Base-by-base conservation (phyloP, 2,797 vertebrate genomes). In the Octomys mimax region DNA sequence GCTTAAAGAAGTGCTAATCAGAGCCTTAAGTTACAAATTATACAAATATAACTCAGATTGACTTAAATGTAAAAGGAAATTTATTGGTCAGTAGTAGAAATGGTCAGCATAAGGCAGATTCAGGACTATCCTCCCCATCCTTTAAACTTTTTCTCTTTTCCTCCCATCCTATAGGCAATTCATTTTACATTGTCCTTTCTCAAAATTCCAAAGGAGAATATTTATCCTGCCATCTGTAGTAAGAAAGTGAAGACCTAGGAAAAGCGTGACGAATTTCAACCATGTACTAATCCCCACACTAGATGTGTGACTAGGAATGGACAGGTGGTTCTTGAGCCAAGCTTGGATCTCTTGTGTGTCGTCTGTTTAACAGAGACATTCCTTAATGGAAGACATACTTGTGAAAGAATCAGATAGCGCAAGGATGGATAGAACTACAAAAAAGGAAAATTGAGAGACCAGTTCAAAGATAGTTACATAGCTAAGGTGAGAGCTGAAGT, bases 11-110 rank as follows among this genome's bases (percentile, higher is more conserved):
- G 82, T 61, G 39, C 84, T 92, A 39, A 46, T 80, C 24, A 57
- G 68, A 31, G 80, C 12, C 75, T 31, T 75, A 64, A 36, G 42
- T 88, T 81, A 91, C 42, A 73, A 91, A 19, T 70, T 16, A 49
- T n/a, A 87, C 59, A 92, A 87, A 84, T 94, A 31, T 68, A 80
- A 70, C 24, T 92, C 64, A 97, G 75, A 79, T n/a, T 95, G 78
- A 61, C 57, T 87, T 87, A 87, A 73, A 81, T n/a, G 33, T 61
- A 64, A 88, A 89, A 88, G 73, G 80, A 80, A 68, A 57, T 80
- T 64, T 80, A 88, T 85, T 49, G 42, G 36, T 61, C n/a, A 79
- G 36, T 19, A 46, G 13, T 59, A 62, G 54, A 54, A 42, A 42
- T 75, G 52, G 13, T 92, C 18, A 84, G 52, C 46, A 22, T 71